phyloP scores from a whole-genome alignment of 2,797 vertebrate species.

The Dendrocincla tyrannina region DNA sequence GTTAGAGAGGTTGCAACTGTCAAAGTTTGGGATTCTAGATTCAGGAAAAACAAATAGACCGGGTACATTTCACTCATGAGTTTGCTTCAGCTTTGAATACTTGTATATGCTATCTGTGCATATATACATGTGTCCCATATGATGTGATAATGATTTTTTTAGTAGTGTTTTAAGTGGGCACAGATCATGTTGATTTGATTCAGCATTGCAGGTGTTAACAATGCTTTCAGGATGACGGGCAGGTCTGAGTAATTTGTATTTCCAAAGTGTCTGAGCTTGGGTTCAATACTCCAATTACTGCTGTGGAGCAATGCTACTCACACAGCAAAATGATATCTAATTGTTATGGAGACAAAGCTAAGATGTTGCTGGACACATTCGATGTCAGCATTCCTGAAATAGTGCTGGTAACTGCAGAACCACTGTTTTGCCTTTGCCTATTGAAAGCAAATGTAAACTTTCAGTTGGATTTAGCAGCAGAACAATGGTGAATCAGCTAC shows the following conservation, averaged over 20 bases:
- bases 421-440: not conserved
- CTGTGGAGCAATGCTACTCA: not conserved
- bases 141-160: not conserved
- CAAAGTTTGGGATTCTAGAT: not conserved
- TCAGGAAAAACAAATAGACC: not conserved
- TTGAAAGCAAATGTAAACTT: not conserved
- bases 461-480: not conserved
- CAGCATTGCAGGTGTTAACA: not conserved
- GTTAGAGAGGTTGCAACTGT: not conserved
- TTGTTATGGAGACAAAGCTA: not conserved
- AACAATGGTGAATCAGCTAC: not conserved
- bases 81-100: not conserved
- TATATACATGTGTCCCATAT: not conserved
- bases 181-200: not conserved
- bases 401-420: not conserved
- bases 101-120: not conserved
- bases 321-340: not conserved
- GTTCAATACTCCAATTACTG: fast-evolving
- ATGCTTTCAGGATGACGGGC: not conserved
- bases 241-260: not conserved
- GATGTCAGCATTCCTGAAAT: not conserved
- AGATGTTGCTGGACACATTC: not conserved
- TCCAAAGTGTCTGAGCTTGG: not conserved
- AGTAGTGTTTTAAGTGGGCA: not conserved
- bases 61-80: not conserved